Evolutionary conservation across 2,888 invertebrate species (phyloP), one percentile per base, ranked within the genome.

Genomic region (Halictus ligatus): DNA sequence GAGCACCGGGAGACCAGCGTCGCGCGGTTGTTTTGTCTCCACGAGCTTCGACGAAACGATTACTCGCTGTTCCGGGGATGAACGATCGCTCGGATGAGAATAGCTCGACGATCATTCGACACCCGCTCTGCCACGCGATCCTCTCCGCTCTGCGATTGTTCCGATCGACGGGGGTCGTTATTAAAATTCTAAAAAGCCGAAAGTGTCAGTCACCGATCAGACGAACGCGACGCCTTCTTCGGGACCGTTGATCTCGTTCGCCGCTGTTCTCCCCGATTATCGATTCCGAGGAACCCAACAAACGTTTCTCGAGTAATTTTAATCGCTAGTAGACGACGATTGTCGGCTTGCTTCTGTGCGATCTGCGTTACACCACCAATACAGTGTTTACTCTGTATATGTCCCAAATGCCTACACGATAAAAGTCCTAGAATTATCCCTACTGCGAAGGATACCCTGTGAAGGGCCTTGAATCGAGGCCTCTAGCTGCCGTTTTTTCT

Each of bases 1-100:
- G 81, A 77, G 73, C 64, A 77, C 72, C 75, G 72, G 80, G 78
- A 84, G 75, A 67, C 46, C 80, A 10, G 8, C 69, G 1, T 12
- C 21, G 8, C 69, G 35, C 48, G 60, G 43, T 29, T 46, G 46
- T 69, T 73, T 46, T 40, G 29, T 43, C 60, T 18, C 46, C 25
- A 46, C 72, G n/a, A 69, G 54, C 46, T 40, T 75, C 80, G 75
- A 48, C 69, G 69, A 69, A 35, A 40, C 69, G 69, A 40, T 40
- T 69, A 40, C 69, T 67, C 75, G 21, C 18, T n/a, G 25, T 54
- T 54, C 75, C 75, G 8, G 54, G 74, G 54, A 54, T 13, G 50
- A 35, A 64, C 29, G 64, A 64, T 64, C 64, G 64, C 64, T n/a
- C 58, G 46, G 18, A 60, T 64, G 25, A 69, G 35, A 35, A 73